Evolutionary conservation across 37 sponge, comb jelly and placozoan genomes (phyloP).

Genomic region (Crambe crambe): DNA sequence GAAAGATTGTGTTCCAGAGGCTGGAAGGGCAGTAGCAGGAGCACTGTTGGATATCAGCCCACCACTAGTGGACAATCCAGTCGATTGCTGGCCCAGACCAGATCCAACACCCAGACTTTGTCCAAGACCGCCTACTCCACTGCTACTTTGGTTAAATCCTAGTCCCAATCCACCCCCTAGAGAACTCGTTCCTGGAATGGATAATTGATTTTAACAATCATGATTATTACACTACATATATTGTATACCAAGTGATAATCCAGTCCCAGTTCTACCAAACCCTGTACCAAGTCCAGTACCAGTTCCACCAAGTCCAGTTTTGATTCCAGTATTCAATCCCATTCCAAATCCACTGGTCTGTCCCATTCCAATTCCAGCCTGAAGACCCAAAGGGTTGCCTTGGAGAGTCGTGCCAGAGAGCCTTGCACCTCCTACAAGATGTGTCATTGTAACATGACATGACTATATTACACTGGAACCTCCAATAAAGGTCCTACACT

Average conservation of each 20-base stretch:
- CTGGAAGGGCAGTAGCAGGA: background rate
- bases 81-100: background rate
- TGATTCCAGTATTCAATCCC: background rate
- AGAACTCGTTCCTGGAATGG: background rate
- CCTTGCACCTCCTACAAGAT: too few relatives aligned
- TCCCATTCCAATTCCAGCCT: slow-evolving; percentile 8
- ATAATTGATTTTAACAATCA: background rate
- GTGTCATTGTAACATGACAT: too few relatives aligned
- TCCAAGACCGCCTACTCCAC: background rate
- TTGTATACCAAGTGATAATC: too few relatives aligned
- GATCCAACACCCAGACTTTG: background rate
- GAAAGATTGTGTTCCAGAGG: background rate
- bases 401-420: background rate
- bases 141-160: background rate
- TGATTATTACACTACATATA: too few relatives aligned
- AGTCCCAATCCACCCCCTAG: background rate
- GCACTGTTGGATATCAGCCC: background rate
- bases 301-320: background rate
- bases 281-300: background rate
- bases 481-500: too few relatives aligned
- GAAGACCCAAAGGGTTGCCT: background rate
- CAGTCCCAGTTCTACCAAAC: too few relatives aligned
- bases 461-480: too few relatives aligned
- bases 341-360: slow-evolving; percentile 2
- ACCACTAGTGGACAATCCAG: too few relatives aligned